Evolutionary conservation across 2,113 vertebrate species (phyloP).

Genomic region (Prunella fulvescens): DNA sequence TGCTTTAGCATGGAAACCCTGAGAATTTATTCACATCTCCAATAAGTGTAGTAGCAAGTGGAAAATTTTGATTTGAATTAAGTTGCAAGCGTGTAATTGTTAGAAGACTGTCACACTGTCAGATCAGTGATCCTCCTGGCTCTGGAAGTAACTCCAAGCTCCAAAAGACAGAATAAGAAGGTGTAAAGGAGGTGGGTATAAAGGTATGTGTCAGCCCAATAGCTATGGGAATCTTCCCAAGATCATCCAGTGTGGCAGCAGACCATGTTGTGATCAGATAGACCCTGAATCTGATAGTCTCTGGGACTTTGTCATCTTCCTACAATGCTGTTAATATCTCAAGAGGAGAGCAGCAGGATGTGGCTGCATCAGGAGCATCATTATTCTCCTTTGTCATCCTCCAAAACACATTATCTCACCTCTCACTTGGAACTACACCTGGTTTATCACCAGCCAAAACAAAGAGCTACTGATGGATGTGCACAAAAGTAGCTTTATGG

Average conservation of each 20-base stretch:
- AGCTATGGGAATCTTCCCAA: not conserved
- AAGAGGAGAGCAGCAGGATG: not conserved
- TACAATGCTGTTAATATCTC: rapidly evolving
- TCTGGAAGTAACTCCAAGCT: not conserved
- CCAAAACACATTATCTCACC: not conserved
- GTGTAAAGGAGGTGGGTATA: not conserved
- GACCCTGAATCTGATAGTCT: not conserved
- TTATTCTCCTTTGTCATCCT: not conserved
- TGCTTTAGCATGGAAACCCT: not conserved
- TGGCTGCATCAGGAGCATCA: not conserved
- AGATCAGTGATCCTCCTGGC: not conserved
- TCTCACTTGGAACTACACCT: not conserved
- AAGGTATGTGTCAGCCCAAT: not conserved
- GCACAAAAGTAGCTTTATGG: not conserved
- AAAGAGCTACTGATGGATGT: not conserved
- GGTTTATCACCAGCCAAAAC: not conserved
- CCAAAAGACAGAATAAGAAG: not conserved
- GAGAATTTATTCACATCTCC: not conserved
- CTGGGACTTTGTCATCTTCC: not conserved
- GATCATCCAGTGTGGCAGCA: not conserved
- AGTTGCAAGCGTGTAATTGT: not conserved
- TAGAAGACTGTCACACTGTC: not conserved
- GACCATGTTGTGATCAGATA: not conserved
- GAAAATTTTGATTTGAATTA: not conserved
- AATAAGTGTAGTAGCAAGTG: not conserved